Percentiles rank a stretch among this genome's conserved stretches.
These are phyloP conservation scores for Gymnodraco acuticeps DNA, from an alignment of 2,797 vertebrate species.

Conservation along the genomic window DNA sequence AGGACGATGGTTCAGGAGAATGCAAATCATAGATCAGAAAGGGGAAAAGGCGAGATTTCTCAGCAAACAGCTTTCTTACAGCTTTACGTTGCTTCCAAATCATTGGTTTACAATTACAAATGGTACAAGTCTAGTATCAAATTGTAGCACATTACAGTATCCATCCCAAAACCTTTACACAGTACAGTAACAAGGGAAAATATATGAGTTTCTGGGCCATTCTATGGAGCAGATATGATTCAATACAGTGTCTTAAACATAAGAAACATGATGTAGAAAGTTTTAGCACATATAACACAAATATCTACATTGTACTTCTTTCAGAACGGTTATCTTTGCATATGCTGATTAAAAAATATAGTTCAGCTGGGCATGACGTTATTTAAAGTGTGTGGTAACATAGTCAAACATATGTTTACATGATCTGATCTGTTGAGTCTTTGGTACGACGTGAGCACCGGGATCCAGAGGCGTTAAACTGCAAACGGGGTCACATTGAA, in stretches of 20 bases:
- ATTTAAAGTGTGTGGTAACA: conserved; percentile 25
- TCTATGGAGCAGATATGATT: conserved; percentile 27
- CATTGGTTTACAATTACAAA: conserved; percentile 27
- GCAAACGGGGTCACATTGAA: conserved; percentile 53
- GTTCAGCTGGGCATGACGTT: conserved; percentile 51
- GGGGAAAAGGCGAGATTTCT: conserved; percentile 4
- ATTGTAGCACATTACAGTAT: conserved; percentile 42
- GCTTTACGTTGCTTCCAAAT: conserved; percentile 37
- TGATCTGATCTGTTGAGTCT: conserved; percentile 72
- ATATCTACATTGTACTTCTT: conserved; percentile 57
- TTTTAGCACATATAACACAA: conserved; percentile 60
- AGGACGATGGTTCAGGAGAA: conserved; percentile 34
- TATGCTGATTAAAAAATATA: conserved; percentile 65
- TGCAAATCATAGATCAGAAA: conserved; percentile 20
- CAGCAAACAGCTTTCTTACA: conserved; percentile 23
- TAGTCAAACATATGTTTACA: conserved; percentile 32
- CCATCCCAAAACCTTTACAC: conserved; percentile 42
- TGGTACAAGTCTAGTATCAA: conserved; percentile 54
- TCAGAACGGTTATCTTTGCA: conserved; percentile 72
- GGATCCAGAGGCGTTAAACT: conserved; percentile 60
- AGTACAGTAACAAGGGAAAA: conserved; percentile 25
- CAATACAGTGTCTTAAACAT: conserved; percentile 16
- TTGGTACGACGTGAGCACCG: conserved; percentile 82
- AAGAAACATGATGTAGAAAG: conserved; percentile 25
- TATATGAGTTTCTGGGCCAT: conserved; percentile 12